Evolutionary conservation across 2,113 vertebrate genomes (phyloP).

Genomic region (Prochilodus magdalenae): DNA sequence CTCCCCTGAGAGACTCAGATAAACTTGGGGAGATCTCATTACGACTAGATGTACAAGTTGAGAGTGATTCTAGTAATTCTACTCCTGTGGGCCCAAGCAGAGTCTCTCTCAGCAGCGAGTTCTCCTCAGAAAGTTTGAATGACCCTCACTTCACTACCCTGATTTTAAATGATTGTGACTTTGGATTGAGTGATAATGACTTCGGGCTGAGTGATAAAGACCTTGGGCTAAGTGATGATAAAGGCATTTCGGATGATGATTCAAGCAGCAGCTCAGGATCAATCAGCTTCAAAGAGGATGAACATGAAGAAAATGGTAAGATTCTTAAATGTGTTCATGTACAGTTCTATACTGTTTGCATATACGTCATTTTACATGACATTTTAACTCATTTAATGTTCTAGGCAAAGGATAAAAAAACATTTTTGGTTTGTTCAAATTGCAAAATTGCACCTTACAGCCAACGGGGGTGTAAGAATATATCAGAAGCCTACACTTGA

Average conservation of each 20-base stretch:
- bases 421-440: not conserved
- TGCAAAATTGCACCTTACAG: too few species aligned
- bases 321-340: not conserved
- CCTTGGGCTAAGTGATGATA: slow-evolving; percentile 65
- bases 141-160: slow-evolving; percentile 24
- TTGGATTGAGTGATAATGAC: slow-evolving; percentile 48
- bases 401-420: not conserved
- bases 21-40: slow-evolving; percentile 23
- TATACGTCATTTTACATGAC: too few species aligned
- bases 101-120: slow-evolving; percentile 60
- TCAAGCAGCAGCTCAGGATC: slow-evolving; percentile 56
- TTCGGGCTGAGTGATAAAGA: slow-evolving; percentile 52
- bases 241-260: slow-evolving; percentile 66
- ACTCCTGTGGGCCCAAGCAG: slow-evolving; percentile 72
- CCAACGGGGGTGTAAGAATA: too few species aligned
- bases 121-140: slow-evolving; percentile 60
- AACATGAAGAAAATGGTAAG: slow-evolving; percentile 77
- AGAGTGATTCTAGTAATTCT: slow-evolving; percentile 67
- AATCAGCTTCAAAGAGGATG: slow-evolving; percentile 63
- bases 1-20: not conserved
- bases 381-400: not conserved
- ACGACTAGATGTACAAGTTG: slow-evolving; percentile 53
- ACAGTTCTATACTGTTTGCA: not conserved
- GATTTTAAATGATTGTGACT: slow-evolving; percentile 54
- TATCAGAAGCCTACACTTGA: too few species aligned